Base-by-base conservation (phyloP, 2,113 vertebrate species). In the Bubo scandiacus region DNA sequence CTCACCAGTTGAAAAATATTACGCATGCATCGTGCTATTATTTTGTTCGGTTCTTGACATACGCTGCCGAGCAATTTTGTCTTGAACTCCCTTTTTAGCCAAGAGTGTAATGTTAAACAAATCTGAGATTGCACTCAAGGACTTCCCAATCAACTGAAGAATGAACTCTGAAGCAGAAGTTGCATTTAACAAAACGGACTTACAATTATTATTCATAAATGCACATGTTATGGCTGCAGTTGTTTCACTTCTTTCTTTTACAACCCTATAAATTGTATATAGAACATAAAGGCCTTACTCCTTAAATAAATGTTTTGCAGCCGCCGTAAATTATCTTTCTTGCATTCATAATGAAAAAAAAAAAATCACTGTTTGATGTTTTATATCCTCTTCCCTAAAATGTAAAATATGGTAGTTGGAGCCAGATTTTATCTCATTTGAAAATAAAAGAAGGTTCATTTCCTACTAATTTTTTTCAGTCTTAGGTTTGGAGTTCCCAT, bases 121-220 rank as follows among this genome's bases (percentile, higher is more conserved):
- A 75, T 29, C 63, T 7, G 49, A 74, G 79, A 20, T 67, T 62
- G 62, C 84, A 27, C 38, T 92, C 3, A 6, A 92, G 91, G 74
- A 54, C 90, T 86, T 92, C 78, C 91, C 86, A 65, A 40, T 74
- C 93, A 78, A 26, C 86, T 61, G 91, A 10, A 74, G 70, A 86
- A 63, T 49, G 90, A 85, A 75, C 85, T 94, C 96, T 72, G 82
- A 66, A 86, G 93, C 73, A 92, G 74, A 86, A 93, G 92, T 86
- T 80, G 92, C 90, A 54, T 90, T 95, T 97, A 92, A 92, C 92
- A 86, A 88, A 97, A 90, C 4, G 5, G 86, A 45, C 92, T 96
- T 91, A 88, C 22, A 92, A 96, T 97, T 97, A 97, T 97, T 97
- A 97, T 97, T 97, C 94, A 96, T 97, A 96, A 97, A 95, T 94